Conservation (phyloP, 2,113 vertebrate species). For the Verasper variegatus region DNA sequence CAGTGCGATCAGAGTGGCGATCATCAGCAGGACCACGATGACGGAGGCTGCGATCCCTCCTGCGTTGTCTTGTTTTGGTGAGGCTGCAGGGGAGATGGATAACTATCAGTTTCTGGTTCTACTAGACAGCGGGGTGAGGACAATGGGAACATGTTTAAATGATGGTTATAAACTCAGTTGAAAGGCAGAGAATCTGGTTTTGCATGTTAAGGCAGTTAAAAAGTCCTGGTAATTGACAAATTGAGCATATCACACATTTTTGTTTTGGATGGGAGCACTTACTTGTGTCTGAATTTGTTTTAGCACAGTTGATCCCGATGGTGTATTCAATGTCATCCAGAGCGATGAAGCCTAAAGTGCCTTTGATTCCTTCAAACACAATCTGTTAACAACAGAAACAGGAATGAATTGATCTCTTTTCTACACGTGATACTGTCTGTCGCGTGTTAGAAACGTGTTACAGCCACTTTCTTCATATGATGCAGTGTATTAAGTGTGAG, state of each 20-base stretch:
- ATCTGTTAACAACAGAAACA: constrained; percentile 65
- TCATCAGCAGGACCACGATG: constrained; percentile 74
- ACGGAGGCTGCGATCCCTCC: constrained; percentile 69
- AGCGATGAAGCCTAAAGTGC: constrained; percentile 67
- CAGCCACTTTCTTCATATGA: too few species aligned
- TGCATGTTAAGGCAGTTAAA: too few species aligned
- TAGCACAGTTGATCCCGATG: constrained; percentile 73
- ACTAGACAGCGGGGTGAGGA: too few species aligned
- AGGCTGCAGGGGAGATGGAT: constrained; percentile 42
- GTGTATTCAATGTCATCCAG: constrained; percentile 82
- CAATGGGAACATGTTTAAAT: too few species aligned
- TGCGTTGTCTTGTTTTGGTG: constrained; percentile 1
- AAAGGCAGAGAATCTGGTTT: too few species aligned
- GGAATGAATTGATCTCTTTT: too few species aligned
- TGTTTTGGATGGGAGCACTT: constrained; percentile 4
- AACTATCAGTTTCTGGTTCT: neutral
- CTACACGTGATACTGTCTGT: neutral
- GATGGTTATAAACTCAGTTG: too few species aligned
- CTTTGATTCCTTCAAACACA: constrained; percentile 81
- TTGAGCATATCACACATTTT: neutral
- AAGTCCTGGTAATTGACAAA: too few species aligned
- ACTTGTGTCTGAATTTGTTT: constrained; percentile 60
- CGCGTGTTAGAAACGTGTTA: too few species aligned
- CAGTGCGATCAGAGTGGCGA: constrained; percentile 58
- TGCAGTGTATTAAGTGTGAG: neutral